A percentile compares a stretch with the other conserved stretches of the same genome.
phyloP scores from a whole-genome alignment of 2,888 invertebrate species.

The Synanthedon myopaeformis region DNA sequence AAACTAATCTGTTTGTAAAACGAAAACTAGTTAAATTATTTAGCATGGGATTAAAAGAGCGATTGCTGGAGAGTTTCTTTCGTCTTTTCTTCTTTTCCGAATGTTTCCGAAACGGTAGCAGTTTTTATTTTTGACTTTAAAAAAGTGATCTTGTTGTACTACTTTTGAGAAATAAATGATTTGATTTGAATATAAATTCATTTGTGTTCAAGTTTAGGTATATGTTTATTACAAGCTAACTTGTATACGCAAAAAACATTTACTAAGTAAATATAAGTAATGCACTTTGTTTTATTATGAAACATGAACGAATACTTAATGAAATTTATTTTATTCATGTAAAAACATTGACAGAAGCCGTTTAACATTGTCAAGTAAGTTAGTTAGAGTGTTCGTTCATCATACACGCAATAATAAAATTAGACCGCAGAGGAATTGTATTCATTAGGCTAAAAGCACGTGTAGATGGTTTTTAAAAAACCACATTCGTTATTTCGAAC shows the following conservation, averaged over 20 bases:
- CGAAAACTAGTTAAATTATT: too few relatives aligned
- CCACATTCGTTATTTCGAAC: slow-evolving; percentile 5
- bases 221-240: background rate
- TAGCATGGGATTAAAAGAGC: too few relatives aligned
- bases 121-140: too few relatives aligned
- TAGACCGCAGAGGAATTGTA: slow-evolving; percentile 21
- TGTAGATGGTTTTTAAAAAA: slow-evolving; percentile 17
- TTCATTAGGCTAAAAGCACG: slow-evolving; percentile 41
- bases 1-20: too few relatives aligned
- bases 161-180: background rate
- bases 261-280: too few relatives aligned
- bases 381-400: background rate
- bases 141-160: background rate
- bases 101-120: too few relatives aligned
- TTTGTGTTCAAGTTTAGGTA: background rate
- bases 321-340: too few relatives aligned
- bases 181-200: background rate
- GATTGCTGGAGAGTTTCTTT: too few relatives aligned
- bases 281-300: too few relatives aligned
- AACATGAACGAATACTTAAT: too few relatives aligned
- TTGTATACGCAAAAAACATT: too few relatives aligned
- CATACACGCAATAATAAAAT: slow-evolving; percentile 5
- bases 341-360: background rate
- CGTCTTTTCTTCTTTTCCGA: too few relatives aligned
- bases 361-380: background rate